phyloP scores from a whole-genome alignment of 2,113 vertebrate species.

The Macaca fascicularis region DNA sequence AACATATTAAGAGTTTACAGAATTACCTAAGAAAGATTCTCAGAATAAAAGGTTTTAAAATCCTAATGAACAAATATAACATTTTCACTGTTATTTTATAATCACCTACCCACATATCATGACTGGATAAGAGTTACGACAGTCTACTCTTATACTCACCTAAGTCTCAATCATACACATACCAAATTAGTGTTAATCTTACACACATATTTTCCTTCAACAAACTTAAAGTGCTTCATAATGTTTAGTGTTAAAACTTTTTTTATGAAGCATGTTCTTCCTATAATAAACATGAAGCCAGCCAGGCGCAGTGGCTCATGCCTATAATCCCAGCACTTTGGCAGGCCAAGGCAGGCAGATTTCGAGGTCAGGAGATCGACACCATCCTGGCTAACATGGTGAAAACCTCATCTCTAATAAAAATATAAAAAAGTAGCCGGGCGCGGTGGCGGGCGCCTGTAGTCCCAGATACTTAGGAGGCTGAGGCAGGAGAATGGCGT shows the following conservation, averaged over 20 bases:
- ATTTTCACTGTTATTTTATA: slow-evolving; percentile 19
- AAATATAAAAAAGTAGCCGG: too few species aligned
- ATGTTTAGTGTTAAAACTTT: neutral
- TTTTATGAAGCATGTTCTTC: too few species aligned
- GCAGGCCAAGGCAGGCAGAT: too few species aligned
- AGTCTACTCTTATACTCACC: neutral
- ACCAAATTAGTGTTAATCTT: neutral
- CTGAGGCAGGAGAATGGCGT: too few species aligned
- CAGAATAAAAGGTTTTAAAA: slow-evolving; percentile 6
- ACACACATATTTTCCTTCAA: neutral
- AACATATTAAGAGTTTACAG: neutral
- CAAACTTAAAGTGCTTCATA: neutral
- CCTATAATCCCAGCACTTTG: too few species aligned
- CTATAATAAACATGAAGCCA: too few species aligned
- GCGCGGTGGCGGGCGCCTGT: too few species aligned
- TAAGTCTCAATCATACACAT: neutral
- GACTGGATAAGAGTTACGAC: neutral
- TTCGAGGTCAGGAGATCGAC: too few species aligned
- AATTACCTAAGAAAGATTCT: neutral
- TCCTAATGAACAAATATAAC: neutral
- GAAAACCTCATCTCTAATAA: too few species aligned
- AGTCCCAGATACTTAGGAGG: too few species aligned
- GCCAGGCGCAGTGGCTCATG: too few species aligned
- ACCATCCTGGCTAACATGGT: too few species aligned
- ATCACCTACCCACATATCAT: neutral